These are phyloP conservation scores for Siniperca obscura DNA, from an alignment of 2,797 vertebrate genomes.

Conservation along the genomic window DNA sequence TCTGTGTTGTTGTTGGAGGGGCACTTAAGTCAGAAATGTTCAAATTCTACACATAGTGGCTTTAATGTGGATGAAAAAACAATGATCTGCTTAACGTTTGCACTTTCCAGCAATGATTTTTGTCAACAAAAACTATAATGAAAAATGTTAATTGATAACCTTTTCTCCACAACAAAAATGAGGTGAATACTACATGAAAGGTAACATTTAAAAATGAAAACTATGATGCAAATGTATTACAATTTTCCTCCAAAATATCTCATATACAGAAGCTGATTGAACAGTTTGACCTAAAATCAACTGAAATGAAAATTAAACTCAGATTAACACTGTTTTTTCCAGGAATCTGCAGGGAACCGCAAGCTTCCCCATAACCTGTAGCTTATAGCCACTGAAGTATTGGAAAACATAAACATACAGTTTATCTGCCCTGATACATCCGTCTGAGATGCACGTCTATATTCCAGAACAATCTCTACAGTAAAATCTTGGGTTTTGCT, in stretches of 20 bases:
- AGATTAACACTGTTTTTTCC: neutral
- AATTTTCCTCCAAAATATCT: neutral
- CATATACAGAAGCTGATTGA: neutral
- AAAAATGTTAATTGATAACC: no score
- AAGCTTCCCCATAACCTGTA: neutral
- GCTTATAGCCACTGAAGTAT: neutral
- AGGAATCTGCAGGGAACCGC: neutral
- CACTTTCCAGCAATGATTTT: neutral
- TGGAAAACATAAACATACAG: neutral
- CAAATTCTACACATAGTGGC: neutral
- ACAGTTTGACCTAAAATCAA: neutral
- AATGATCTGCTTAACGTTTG: neutral
- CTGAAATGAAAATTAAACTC: neutral
- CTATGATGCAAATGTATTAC: neutral
- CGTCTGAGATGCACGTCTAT: neutral
- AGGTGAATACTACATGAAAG: neutral
- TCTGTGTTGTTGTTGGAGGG: no score
- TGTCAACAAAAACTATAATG: no score
- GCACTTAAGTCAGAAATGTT: neutral
- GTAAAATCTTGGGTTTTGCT: conserved; percentile 18
- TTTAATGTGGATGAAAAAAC: neutral
- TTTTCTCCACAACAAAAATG: neutral
- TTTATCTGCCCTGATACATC: neutral
- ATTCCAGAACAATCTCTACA: conserved; percentile 3
- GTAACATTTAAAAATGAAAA: neutral